A percentile compares a stretch with the other conserved stretches of the same genome.
phyloP scores from a whole-genome alignment of 1,140 invertebrate genomes.

The Drosophila novamexicana region DNA sequence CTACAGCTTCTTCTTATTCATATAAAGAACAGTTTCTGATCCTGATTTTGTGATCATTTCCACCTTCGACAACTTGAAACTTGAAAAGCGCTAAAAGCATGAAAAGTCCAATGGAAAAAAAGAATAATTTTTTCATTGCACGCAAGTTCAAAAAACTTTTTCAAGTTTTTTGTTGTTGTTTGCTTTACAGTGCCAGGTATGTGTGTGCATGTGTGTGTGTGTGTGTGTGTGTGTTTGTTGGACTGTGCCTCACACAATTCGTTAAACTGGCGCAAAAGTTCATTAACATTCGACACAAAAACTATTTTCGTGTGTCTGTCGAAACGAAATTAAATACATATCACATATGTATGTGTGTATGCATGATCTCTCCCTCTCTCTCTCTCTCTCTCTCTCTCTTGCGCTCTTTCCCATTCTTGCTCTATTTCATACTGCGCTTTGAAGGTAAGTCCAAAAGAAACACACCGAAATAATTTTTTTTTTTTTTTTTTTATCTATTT shows the following conservation, averaged over 20 bases:
- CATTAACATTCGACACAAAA: constrained; percentile 83
- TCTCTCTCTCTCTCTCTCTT: constrained; percentile 16
- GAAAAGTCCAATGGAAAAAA: constrained; percentile 43
- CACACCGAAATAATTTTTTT: constrained; percentile 23
- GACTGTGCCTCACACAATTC: constrained; percentile 48
- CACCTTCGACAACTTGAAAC: constrained; percentile 39
- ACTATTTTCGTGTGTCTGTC: constrained; percentile 65
- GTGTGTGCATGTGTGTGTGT: background rate
- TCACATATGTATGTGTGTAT: constrained; percentile 15
- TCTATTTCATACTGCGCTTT: constrained; percentile 28
- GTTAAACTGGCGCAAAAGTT: constrained; percentile 80
- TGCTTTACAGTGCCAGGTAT: constrained; percentile 5
- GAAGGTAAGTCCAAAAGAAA: constrained; percentile 44
- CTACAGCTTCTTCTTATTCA: background rate
- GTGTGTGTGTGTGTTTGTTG: constrained; percentile 37
- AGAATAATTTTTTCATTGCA: constrained; percentile 18
- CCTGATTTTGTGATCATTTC: constrained; percentile 8
- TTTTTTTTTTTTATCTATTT: constrained; percentile 51
- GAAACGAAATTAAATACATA: constrained; percentile 28
- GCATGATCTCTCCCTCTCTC: background rate
- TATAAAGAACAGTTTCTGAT: background rate
- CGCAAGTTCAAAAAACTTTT: constrained; percentile 76
- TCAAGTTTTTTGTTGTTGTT: constrained; percentile 47
- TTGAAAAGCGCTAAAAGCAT: constrained; percentile 22
- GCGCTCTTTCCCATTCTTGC: constrained; percentile 7